A percentile compares a stretch with the other conserved stretches of the same genome.
Conservation (phyloP, 2,888 invertebrate species). For the Epiblema foenella region DNA sequence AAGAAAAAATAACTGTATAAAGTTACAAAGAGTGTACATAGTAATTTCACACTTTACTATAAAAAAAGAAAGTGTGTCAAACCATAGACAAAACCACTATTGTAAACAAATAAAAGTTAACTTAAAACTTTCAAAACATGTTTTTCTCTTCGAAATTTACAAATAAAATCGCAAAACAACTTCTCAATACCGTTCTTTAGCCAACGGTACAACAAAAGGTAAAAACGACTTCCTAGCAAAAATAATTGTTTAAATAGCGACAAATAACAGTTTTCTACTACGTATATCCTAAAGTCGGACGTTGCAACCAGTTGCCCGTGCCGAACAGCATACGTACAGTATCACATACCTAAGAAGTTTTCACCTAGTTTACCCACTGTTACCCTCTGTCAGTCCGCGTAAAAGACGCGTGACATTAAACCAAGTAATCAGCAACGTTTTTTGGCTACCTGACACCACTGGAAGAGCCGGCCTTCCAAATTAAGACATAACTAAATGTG, state of each 20-base stretch:
- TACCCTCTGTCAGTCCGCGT: slow-evolving; percentile 40
- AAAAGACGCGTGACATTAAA: slow-evolving; percentile 46
- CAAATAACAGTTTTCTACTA: slow-evolving; percentile 37
- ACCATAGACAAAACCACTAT: slow-evolving; percentile 26
- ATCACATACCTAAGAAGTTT: slow-evolving; percentile 14
- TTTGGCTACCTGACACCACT: slow-evolving; percentile 69
- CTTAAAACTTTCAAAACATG: slow-evolving; percentile 21
- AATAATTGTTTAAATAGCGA: slow-evolving; percentile 26
- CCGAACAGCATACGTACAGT: slow-evolving; percentile 7
- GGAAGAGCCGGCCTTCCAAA: slow-evolving; percentile 72
- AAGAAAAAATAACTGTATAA: not conserved
- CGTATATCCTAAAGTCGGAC: slow-evolving; percentile 12
- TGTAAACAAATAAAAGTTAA: slow-evolving; percentile 33
- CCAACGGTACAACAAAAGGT: slow-evolving; percentile 13
- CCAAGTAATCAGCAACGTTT: slow-evolving; percentile 51
- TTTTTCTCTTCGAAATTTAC: slow-evolving; percentile 13
- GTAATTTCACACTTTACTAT: slow-evolving; percentile 23
- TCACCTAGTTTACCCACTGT: slow-evolving; percentile 26
- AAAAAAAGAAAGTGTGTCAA: slow-evolving; percentile 41
- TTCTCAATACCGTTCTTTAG: slow-evolving; percentile 6
- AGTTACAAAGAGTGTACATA: slow-evolving; percentile 4
- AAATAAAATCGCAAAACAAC: not conserved
- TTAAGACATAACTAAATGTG: slow-evolving; percentile 74
- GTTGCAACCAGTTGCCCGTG: slow-evolving; percentile 31
- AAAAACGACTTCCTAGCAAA: slow-evolving; percentile 30